Evolutionary conservation across 2,113 vertebrate genomes (phyloP).

Genomic region (Hippocampus comes): DNA sequence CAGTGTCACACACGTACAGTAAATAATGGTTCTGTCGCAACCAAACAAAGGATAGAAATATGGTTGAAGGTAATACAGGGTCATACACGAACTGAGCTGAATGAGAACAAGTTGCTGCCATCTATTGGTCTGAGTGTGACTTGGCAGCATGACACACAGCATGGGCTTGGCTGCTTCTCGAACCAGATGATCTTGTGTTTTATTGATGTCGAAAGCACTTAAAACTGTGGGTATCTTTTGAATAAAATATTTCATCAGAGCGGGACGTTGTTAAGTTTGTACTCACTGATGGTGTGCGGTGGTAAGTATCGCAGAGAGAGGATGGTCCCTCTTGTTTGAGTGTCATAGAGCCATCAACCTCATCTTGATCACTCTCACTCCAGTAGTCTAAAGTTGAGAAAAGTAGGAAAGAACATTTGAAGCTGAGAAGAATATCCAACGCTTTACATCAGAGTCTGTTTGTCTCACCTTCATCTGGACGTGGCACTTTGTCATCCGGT

Average conservation of each 20-base stretch:
- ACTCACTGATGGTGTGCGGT: constrained; percentile 85
- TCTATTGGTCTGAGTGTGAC: constrained; percentile 45
- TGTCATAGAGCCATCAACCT: constrained; percentile 83
- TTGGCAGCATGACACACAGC: constrained; percentile 42
- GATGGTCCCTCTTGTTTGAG: constrained; percentile 85
- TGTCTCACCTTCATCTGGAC: constrained; percentile 84
- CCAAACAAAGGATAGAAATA: neutral
- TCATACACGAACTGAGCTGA: neutral
- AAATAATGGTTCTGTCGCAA: neutral
- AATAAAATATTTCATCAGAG: constrained; percentile 53
- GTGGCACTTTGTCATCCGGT: constrained; percentile 86
- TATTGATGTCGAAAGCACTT: constrained; percentile 61
- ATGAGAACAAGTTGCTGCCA: constrained; percentile 35
- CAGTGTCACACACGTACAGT: neutral
- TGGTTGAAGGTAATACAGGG: neutral
- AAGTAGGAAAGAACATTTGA: constrained; percentile 4
- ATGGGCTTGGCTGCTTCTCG: constrained; percentile 38
- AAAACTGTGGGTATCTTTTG: constrained; percentile 42
- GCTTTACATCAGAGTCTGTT: neutral
- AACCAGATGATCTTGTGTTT: constrained; percentile 61
- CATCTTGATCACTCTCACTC: constrained; percentile 92
- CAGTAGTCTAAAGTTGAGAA: constrained; percentile 80
- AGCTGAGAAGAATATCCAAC: neutral
- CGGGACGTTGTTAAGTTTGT: constrained; percentile 24
- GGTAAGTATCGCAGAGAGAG: constrained; percentile 78